Percentiles rank a stretch among this genome's conserved stretches.
Evolutionary conservation across 2,888 invertebrate genomes (phyloP).

Genomic region (Eulithis testata): DNA sequence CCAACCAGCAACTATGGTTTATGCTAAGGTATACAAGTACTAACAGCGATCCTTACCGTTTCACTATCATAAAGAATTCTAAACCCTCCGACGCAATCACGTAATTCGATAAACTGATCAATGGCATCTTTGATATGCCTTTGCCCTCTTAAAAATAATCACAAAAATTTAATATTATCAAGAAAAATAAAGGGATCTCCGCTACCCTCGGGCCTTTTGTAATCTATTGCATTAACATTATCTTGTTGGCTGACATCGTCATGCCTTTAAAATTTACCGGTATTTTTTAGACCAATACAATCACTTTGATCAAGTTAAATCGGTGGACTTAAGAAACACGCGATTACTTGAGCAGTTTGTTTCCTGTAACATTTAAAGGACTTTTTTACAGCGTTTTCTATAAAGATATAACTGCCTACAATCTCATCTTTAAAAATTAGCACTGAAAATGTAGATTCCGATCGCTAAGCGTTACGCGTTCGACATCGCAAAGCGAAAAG

Average conservation of each 20-base stretch:
- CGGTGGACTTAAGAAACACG: no score
- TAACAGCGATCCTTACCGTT: conserved; percentile 9
- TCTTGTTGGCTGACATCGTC: conserved; percentile 70
- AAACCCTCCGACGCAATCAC: conserved; percentile 47
- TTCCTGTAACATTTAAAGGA: no score
- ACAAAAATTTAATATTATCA: conserved; percentile 70
- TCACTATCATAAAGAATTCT: conserved; percentile 31
- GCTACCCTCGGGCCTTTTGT: conserved; percentile 64
- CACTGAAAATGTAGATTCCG: conserved; percentile 47
- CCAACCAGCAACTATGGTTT: conserved; percentile 14
- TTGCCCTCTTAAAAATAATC: conserved; percentile 70
- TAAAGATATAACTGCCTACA: not conserved
- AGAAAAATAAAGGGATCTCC: conserved; percentile 66
- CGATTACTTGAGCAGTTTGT: no score
- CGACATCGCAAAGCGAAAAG: conserved; percentile 67
- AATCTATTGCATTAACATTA: conserved; percentile 78
- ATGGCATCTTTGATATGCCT: conserved; percentile 60
- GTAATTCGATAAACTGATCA: conserved; percentile 63
- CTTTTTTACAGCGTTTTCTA: no score
- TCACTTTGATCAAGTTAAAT: no score
- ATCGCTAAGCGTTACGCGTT: conserved; percentile 54
- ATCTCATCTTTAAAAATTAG: conserved; percentile 35
- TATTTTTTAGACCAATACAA: conserved; percentile 40
- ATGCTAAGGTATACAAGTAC: conserved; percentile 13
- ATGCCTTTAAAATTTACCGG: conserved; percentile 64